phyloP scores from a whole-genome alignment of 2,113 vertebrate species.

The Gnathonemus echidnorhynchus region DNA sequence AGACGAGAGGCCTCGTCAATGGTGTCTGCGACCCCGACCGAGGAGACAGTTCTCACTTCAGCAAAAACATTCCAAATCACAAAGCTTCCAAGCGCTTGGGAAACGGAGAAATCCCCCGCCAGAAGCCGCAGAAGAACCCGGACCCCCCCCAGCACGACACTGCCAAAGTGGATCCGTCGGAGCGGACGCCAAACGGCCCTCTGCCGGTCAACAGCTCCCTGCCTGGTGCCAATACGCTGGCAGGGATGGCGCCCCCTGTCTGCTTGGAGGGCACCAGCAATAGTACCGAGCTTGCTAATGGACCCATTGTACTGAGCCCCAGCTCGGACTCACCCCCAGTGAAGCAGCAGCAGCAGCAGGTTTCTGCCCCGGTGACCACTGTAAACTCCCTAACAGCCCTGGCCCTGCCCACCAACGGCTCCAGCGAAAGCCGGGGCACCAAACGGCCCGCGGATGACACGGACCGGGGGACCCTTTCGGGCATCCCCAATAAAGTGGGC shows the following conservation, averaged over 20 bases:
- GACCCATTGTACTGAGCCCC: constrained; percentile 80
- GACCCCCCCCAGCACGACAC: constrained; percentile 84
- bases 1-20: constrained; percentile 84
- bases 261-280: constrained; percentile 69
- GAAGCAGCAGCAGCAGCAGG: constrained; percentile 69
- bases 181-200: constrained; percentile 91
- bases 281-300: constrained; percentile 82
- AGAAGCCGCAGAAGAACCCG: constrained; percentile 72
- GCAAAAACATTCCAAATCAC: constrained; percentile 99
- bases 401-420: constrained; percentile 80
- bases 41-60: constrained; percentile 79
- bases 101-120: constrained; percentile 86
- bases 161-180: constrained; percentile 94
- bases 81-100: constrained; percentile 98
- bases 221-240: constrained; percentile 60
- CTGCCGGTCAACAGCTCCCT: constrained; percentile 68
- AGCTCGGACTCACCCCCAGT: constrained; percentile 75
- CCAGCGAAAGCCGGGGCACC: constrained; percentile 75
- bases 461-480: constrained; percentile 73
- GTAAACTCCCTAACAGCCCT: constrained; percentile 69
- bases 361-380: constrained; percentile 63
- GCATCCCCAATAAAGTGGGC: constrained; percentile 95
- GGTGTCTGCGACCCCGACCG: constrained; percentile 97
- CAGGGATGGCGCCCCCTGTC: constrained; percentile 62
- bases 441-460: constrained; percentile 88